Evolutionary conservation across 1,140 invertebrate species (phyloP).

Genomic region (Saccostrea cuccullata): DNA sequence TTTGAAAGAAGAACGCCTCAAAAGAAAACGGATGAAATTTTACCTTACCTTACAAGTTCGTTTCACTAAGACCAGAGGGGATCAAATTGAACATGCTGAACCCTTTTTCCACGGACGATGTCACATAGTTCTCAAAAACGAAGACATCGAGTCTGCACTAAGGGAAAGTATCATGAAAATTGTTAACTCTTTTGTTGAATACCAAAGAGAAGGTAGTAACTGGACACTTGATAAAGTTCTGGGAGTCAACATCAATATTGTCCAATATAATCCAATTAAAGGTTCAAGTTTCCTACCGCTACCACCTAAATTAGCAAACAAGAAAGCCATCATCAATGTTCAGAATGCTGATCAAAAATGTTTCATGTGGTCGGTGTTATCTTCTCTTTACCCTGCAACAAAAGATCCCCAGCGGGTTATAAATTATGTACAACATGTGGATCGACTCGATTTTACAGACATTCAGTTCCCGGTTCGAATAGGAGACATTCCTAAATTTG

Average conservation of each 20-base stretch:
- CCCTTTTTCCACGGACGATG: slow-evolving; percentile 32
- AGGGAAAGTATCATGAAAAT: neutral
- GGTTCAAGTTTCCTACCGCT: slow-evolving; percentile 44
- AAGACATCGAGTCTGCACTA: slow-evolving; percentile 15
- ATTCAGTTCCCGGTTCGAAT: slow-evolving; percentile 22
- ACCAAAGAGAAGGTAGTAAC: slow-evolving; percentile 36
- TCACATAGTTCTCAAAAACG: slow-evolving; percentile 27
- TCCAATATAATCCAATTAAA: neutral
- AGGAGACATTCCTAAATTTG: no score
- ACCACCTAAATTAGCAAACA: neutral
- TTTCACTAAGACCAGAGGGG: slow-evolving; percentile 27
- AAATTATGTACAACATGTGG: no score
- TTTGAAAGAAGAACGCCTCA: no score
- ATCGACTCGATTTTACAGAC: neutral
- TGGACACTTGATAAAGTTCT: no score
- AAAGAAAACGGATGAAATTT: no score
- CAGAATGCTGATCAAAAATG: no score
- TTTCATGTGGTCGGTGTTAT: no score
- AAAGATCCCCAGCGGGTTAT: no score
- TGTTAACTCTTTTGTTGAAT: neutral
- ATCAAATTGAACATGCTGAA: slow-evolving; percentile 3
- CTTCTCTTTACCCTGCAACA: no score
- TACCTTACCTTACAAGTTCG: neutral
- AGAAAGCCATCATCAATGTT: no score
- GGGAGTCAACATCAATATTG: no score